Conservation (phyloP, 2,888 invertebrate species). For the Sinotaia quadrata region DNA sequence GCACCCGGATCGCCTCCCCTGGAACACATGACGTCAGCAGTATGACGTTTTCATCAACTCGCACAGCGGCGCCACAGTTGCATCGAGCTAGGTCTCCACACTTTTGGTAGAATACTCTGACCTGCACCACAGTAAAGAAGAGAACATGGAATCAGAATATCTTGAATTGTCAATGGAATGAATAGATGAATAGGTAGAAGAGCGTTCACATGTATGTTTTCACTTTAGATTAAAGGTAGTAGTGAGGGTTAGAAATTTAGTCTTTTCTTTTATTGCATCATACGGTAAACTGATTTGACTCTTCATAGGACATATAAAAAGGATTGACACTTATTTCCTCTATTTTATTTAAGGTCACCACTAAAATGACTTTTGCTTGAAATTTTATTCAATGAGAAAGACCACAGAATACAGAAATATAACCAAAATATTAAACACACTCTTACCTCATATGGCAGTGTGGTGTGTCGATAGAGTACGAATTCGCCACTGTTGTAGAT, state of each 20-base stretch:
- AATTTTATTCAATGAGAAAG: background rate
- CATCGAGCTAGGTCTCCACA: slow-evolving; percentile 27
- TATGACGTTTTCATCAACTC: slow-evolving; percentile 38
- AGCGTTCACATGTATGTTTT: too few relatives aligned
- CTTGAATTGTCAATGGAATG: too few relatives aligned
- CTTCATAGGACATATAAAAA: too few relatives aligned
- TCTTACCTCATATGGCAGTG: slow-evolving; percentile 41
- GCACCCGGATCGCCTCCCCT: slow-evolving; percentile 34
- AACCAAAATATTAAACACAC: background rate
- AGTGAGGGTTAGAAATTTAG: too few relatives aligned
- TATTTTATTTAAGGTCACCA: background rate
- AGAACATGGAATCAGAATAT: background rate
- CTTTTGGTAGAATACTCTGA: slow-evolving; percentile 34
- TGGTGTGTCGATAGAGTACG: slow-evolving; percentile 39
- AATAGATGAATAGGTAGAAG: too few relatives aligned
- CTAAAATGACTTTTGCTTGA: background rate
- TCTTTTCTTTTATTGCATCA: too few relatives aligned
- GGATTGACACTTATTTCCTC: too few relatives aligned
- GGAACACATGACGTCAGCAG: slow-evolving; percentile 36
- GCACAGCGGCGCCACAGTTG: slow-evolving; percentile 42
- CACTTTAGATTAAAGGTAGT: too few relatives aligned
- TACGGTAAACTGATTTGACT: too few relatives aligned
- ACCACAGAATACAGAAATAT: background rate
- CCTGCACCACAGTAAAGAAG: slow-evolving; percentile 25
- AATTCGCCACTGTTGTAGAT: slow-evolving; percentile 39